Base-by-base conservation (phyloP, 2,113 vertebrate species). In the Neoarius graeffei region DNA sequence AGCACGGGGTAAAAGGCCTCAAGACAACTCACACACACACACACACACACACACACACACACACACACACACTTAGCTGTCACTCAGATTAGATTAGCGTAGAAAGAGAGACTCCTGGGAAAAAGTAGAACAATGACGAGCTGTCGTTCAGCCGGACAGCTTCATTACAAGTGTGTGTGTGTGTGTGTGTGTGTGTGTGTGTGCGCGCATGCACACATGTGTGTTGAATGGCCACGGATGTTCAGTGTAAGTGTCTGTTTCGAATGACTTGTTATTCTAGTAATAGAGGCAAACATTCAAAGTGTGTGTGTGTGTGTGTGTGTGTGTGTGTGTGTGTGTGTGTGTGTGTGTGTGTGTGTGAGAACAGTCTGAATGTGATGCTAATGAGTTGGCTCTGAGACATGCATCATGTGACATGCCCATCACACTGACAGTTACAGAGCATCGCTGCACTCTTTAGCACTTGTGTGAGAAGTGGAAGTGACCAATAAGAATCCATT, bases 91-190 rank as follows among this genome's bases (percentile, higher is more conserved):
- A 76, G 81, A 88, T 85, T 85, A 85, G 69, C 6, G 13, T 54
- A 87, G 56, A 81, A 59, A 85, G 59, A 85, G 89, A 85, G 81
- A 89, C 83, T 87, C 87, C 69, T 88, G 87, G 87, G 89, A 90
- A 90, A 73, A 56, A 81, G 17, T 59, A 81, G 81, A 90, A 91
- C 89, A 88, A 89, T 88, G 90, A 91, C 85, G 77, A 85, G 69
- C 87, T 91, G 87, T 90, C 89, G 89, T 71, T 88, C 30, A n/a
- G 83, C 88, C 48, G 87, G 87, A 90, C 85, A 90, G 85, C 87
- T 90, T 88, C 81, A 87, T 91, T 79, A 86, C 85, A 81, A 30
- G 83, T 71, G 81, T 85, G 66, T 87, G 85, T 62, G 57, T 82
- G 81, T 69, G 50, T 66, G 23, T 48, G 66, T 77, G 67, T 88